A percentile compares a stretch with the other conserved stretches of the same genome.
phyloP scores from a whole-genome alignment of 2,888 invertebrate species.

The Pseudococcus jackbeardsleyi region DNA sequence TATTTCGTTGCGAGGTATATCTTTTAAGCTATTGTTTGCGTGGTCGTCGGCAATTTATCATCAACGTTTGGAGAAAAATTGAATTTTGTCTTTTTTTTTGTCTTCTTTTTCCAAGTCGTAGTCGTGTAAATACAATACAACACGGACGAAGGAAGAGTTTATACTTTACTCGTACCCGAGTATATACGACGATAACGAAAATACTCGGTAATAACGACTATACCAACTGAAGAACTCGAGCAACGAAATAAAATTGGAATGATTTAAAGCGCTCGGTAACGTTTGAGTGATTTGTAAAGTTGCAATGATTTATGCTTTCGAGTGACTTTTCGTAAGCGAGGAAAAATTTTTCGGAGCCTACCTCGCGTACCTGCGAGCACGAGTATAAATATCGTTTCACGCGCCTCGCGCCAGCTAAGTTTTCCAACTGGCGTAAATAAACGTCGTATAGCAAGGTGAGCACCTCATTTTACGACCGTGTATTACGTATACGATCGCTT shows the following conservation, averaged over 20 bases:
- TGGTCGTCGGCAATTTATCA: constrained; percentile 22
- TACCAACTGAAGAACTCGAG: not conserved
- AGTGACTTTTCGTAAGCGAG: not conserved
- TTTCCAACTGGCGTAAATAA: too few relatives aligned
- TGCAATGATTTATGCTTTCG: constrained; percentile 1
- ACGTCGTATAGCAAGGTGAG: too few relatives aligned
- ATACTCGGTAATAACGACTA: not conserved
- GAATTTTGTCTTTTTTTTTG: not conserved
- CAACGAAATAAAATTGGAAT: not conserved
- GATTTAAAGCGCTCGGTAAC: not conserved
- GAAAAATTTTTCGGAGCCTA: not conserved
- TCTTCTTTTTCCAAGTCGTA: not conserved
- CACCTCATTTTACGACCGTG: too few relatives aligned
- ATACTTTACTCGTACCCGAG: not conserved
- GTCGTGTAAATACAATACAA: not conserved
- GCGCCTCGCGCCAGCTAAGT: too few relatives aligned
- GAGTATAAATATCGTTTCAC: too few relatives aligned
- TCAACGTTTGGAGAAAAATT: constrained; percentile 7
- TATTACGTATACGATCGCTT: too few relatives aligned
- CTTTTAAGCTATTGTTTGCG: not conserved
- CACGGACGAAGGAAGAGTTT: not conserved
- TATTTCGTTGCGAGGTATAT: not conserved
- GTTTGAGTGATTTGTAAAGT: not conserved
- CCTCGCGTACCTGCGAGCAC: too few relatives aligned
- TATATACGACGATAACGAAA: not conserved